Base-by-base conservation (phyloP, 2,113 vertebrate species). In the Cyprinodon brontotheroides region DNA sequence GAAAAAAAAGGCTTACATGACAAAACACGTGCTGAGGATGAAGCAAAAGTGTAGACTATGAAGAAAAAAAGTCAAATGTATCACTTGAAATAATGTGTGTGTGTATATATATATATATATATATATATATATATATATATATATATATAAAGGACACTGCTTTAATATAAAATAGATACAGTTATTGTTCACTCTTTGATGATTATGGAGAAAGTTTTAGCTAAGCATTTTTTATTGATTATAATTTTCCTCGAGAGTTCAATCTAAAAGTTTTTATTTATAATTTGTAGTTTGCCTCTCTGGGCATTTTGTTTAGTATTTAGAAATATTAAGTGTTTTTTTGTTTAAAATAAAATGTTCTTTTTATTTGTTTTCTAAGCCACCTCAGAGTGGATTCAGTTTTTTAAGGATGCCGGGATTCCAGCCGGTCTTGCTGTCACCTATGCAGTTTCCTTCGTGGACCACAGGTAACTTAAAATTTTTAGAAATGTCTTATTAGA, bases 311-410 rank as follows among this genome's bases (percentile, higher is more conserved):
- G 5, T 41, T 41, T 41, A 41, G 41, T 41, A 29, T 29, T 29
- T 29, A 29, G 29, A 41, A 9, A 6, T 9, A 8, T 17, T 17
- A 53, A 11, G 43, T 45, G 9, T 45, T 7, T 41, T 45, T 45
- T 45, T 45, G 50, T 57, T 7, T 41, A 41, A 41, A 41, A 41
- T 41, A 9, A 41, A 11, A 14, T 39, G 63, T 37, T 48, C 37
- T 65, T 47, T 38, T 6, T 3, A 40, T 43, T 45, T 62, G 29
- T 61, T 5, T 9, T 11, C 65, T 29, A 45, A 98, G 97, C 95
- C 68, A 98, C 96, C 0, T 97, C 97, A 0, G 96, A 98, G 77
- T 98, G 97, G 97, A 97, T 98, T 83, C 96, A 97, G 90, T 98
- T 98, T 87, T 98, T 98, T 86, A 96, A 95, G 86, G 97, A 98